Percentiles rank a stretch among this genome's conserved stretches.
phyloP scores from a whole-genome alignment of 2,113 vertebrate genomes.

The Spilogale gracilis region DNA sequence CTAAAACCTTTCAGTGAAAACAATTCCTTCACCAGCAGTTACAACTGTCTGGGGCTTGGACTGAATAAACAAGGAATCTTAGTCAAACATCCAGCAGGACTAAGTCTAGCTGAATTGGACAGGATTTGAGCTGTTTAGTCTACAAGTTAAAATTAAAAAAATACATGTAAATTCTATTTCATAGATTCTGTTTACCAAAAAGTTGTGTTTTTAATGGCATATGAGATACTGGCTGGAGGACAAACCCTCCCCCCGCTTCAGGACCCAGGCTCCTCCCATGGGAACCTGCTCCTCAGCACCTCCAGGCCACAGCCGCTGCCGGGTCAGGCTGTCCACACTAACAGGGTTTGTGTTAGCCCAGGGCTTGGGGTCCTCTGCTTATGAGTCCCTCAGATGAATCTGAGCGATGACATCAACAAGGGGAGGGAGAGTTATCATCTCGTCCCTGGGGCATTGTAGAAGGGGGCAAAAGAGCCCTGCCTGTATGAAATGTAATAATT shows the following conservation, averaged over 20 bases:
- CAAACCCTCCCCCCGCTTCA: not conserved
- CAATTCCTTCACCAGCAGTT: not conserved
- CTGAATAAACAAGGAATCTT: not conserved
- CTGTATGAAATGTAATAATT: not conserved
- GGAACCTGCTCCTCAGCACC: not conserved
- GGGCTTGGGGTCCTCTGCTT: not conserved
- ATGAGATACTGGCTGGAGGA: not conserved
- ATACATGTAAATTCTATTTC: not conserved
- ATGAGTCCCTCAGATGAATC: not conserved
- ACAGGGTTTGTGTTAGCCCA: not conserved
- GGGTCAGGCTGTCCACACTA: not conserved
- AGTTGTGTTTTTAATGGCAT: not conserved
- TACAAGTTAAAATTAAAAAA: not conserved
- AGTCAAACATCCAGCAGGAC: not conserved
- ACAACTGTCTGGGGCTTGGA: not conserved
- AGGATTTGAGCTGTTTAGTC: not conserved
- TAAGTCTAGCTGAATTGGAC: not conserved
- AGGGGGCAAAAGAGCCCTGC: not conserved
- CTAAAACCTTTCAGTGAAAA: not conserved
- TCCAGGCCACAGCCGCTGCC: not conserved
- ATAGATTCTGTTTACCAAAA: not conserved
- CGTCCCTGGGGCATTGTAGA: not conserved
- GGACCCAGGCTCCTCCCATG: not conserved
- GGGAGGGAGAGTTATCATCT: not conserved
- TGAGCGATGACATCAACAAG: not conserved